Base-by-base conservation (phyloP, 2,113 vertebrate species). In the Todiramphus saurophagus region DNA sequence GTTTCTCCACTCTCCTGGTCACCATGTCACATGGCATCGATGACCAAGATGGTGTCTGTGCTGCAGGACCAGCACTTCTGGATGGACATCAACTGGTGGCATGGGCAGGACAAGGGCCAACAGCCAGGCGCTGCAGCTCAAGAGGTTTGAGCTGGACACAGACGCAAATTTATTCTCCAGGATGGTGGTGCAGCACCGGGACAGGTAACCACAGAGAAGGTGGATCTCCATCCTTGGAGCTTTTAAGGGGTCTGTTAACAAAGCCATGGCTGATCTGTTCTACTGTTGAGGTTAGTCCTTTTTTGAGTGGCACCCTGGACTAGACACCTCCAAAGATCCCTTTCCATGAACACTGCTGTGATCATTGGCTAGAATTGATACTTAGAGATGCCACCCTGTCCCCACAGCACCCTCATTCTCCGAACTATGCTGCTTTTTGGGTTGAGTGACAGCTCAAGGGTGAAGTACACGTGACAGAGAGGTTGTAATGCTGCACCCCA, bases 1-100 rank as follows among this genome's bases (percentile, higher is more conserved):
- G 13, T 56, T 68, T 68, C 10, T 20, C 31, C 19, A 37, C 23
- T 1, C 7, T 88, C 37, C 48, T 76, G 43, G 28, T 60, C 37
- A 80, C 35, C 1, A 1, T 1, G 1, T 51, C 70, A 41, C 14
- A 41, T 1, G 11, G 24, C 14, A 58, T 44, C 1, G 1, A 7
- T 53, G 58, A 14, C 25, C 7, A 6, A 1, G 5, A 9, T 13
- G 24, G 27, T 77, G 39, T 13, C 28, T 41, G 21, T 19, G 11
- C 37, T 85, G 55, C 27, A 74, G 44, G 35, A 10, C 50, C 72
- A 83, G n/a, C 7, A 23, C 16, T 41, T 18, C 16, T 56, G 43
- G 31, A 46, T 31, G 50, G 15, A 17, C 6, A 53, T 25, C 0
- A 8, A 0, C 13, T 12, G 10, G 9, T 63, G 66, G 31, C 51